Percentiles rank a stretch among this genome's conserved stretches.
Conservation (phyloP, 2,888 invertebrate species). For the Drosophila eohydei region DNA sequence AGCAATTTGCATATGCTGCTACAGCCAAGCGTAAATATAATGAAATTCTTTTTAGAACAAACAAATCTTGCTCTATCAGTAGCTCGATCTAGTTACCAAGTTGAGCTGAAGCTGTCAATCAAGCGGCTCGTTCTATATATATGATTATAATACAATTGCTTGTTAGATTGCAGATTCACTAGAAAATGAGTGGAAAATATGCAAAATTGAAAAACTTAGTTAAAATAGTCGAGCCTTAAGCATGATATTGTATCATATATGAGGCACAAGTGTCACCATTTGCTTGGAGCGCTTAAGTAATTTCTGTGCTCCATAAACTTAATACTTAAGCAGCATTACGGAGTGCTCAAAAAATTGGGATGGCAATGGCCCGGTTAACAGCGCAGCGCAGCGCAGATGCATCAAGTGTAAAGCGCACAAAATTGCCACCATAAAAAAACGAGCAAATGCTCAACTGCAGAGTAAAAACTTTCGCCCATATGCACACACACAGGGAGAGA, state of each 20-base stretch:
- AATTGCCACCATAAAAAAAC: slow-evolving; percentile 50
- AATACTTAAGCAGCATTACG: slow-evolving; percentile 35
- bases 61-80: background rate
- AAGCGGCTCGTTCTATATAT: background rate
- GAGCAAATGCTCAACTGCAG: slow-evolving; percentile 32
- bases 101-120: background rate
- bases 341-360: slow-evolving; percentile 33
- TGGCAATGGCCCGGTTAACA: slow-evolving; percentile 52
- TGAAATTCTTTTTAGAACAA: slow-evolving; percentile 2
- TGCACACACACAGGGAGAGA: slow-evolving; percentile 10
- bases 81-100: background rate
- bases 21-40: background rate
- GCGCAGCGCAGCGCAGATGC: slow-evolving; percentile 47
- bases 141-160: no score
- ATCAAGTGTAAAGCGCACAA: slow-evolving; percentile 58
- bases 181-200: background rate
- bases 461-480: slow-evolving; percentile 54
- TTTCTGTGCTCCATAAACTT: slow-evolving; percentile 41
- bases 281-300: slow-evolving; percentile 13
- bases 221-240: no score
- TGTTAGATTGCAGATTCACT: background rate
- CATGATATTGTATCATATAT: background rate
- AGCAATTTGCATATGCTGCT: slow-evolving; percentile 18
- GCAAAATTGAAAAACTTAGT: background rate
- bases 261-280: slow-evolving; percentile 22